Base-by-base conservation (phyloP, 2,888 invertebrate genomes). In the Eupithecia tripunctaria region DNA sequence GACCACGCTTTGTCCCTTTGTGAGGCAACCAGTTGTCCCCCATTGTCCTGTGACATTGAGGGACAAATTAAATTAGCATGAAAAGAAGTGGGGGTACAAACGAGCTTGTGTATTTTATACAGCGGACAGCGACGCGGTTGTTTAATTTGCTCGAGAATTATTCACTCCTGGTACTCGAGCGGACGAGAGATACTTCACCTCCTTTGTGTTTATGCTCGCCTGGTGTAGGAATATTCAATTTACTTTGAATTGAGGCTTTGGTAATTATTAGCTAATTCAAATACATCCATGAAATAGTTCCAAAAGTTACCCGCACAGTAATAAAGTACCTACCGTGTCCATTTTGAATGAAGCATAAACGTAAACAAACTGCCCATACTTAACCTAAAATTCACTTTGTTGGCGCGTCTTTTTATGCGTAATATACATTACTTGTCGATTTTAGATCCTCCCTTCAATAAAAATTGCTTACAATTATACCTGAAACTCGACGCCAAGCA, bases 41-140 rank as follows among this genome's bases (percentile, higher is more conserved):
- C 73, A 62, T 70, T 72, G 70, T 72, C 12, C 75, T 75, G 72
- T 70, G 70, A 60, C 72, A 68, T 77, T 78, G 79, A 82, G n/a
- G 73, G 79, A 82, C 84, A 86, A 87, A 87, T 86, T 84, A 85
- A 87, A 87, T 87, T 86, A 86, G 82, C 85, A 85, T 86, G 82
- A 82, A 84, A 85, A 86, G 83, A 84, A 85, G 84, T 82, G 76
- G 73, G 76, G 76, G 74, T 80, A 82, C 84, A 84, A 87, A 85
- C 82, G 82, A 82, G 81, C 80, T 80, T 81, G 81, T 85, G 79
- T 86, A 83, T 83, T 85, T 82, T 85, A 56, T 56, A 75, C 82
- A 80, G 64, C 74, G 79, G 79, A 76, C 78, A 67, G 76, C 60
- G 70, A 68, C 74, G 72, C 71, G 74, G 72, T 85, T 80, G 85